These are phyloP conservation scores for Pteruthius melanotis DNA, from an alignment of 2,113 vertebrate genomes.

Conservation along the genomic window DNA sequence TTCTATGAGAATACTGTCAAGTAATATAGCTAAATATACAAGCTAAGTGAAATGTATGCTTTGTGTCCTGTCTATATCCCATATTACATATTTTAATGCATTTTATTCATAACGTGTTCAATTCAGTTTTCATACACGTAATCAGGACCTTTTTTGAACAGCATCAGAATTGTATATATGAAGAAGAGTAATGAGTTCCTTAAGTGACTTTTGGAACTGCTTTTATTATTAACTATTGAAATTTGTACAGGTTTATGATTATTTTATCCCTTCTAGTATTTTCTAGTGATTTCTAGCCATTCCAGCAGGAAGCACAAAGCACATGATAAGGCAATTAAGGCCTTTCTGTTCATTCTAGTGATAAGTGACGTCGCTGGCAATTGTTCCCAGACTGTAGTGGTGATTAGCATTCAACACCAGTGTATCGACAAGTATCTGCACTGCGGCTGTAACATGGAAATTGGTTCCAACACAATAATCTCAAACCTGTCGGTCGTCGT, in stretches of 20 bases:
- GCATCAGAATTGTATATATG: neutral
- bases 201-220: neutral
- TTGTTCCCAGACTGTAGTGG: slow-evolving; percentile 38
- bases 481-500: slow-evolving; percentile 5
- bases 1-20: neutral
- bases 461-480: slow-evolving; percentile 10
- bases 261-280: neutral
- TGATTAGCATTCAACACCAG: slow-evolving; percentile 62
- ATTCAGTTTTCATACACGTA: slow-evolving; percentile 21
- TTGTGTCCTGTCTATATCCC: neutral
- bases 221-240: neutral
- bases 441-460: slow-evolving; percentile 29
- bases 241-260: neutral
- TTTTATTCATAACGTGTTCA: slow-evolving; percentile 19
- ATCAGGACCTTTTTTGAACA: neutral
- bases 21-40: neutral
- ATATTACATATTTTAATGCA: neutral
- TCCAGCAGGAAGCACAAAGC: neutral
- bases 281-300: neutral
- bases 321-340: slow-evolving; percentile 9
- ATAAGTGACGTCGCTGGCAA: slow-evolving; percentile 22
- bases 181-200: neutral
- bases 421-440: slow-evolving; percentile 46
- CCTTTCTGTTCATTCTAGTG: slow-evolving; percentile 33
- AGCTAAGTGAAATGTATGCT: neutral